Evolutionary conservation across 2,888 invertebrate species (phyloP).

Genomic region (Macropis europaea): DNA sequence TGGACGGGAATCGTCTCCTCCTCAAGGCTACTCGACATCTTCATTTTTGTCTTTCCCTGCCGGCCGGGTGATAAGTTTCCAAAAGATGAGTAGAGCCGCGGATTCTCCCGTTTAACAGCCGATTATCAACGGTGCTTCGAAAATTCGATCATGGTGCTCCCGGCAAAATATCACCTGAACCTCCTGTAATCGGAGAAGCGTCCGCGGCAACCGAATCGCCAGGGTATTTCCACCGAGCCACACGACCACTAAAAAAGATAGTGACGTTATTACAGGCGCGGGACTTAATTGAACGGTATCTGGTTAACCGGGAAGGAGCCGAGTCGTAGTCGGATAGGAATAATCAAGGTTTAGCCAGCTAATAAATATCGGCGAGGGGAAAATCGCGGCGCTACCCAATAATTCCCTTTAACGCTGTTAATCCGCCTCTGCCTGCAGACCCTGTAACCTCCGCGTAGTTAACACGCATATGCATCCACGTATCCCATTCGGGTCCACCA

Average conservation of each 20-base stretch:
- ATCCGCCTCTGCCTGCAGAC: slow-evolving; percentile 35
- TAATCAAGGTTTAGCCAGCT: slow-evolving; percentile 47
- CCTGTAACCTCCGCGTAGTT: slow-evolving; percentile 19
- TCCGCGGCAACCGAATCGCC: neutral
- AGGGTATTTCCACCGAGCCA: neutral
- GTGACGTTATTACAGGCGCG: slow-evolving; percentile 1
- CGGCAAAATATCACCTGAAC: neutral
- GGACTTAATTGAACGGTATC: slow-evolving; percentile 36
- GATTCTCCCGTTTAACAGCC: neutral
- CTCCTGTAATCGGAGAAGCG: slow-evolving; percentile 1
- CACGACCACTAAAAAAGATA: neutral
- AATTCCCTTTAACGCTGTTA: slow-evolving; percentile 63
- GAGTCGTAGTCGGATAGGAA: slow-evolving; percentile 23
- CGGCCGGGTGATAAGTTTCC: slow-evolving; percentile 12
- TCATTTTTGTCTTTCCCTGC: slow-evolving; percentile 42
- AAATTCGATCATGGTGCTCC: neutral
- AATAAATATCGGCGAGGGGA: slow-evolving; percentile 58
- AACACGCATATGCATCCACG: slow-evolving; percentile 13
- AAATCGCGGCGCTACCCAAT: slow-evolving; percentile 60
- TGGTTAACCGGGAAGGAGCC: slow-evolving; percentile 32
- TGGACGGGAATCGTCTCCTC: slow-evolving; percentile 49
- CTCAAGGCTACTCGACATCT: slow-evolving; percentile 49
- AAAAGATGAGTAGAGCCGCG: neutral
- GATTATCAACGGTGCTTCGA: neutral
- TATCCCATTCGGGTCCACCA: slow-evolving; percentile 19